Evolutionary conservation across 2,797 vertebrate genomes (phyloP).

Genomic region (Loris lydekkerianus): DNA sequence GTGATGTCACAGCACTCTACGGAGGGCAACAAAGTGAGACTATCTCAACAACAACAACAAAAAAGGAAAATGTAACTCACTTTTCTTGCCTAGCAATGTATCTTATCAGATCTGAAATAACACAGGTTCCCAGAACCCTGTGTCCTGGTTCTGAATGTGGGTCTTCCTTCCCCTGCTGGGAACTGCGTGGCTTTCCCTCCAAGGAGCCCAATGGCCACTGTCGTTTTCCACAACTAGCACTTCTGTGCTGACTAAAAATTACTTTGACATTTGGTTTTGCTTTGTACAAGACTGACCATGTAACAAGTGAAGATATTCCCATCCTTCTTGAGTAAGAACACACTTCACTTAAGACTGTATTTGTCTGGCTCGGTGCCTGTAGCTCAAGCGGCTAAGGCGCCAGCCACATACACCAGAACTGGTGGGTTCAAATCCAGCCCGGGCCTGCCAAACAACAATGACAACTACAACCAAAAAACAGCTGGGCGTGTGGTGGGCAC

Average conservation of each 20-base stretch:
- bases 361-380: neutral
- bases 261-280: neutral
- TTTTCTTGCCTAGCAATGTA: neutral
- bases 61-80: neutral
- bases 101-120: neutral
- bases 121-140: neutral
- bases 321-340: neutral
- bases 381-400: too few relatives aligned
- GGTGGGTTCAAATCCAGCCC: too few relatives aligned
- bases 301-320: neutral
- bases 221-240: neutral
- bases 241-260: neutral
- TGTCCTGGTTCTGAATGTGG: fast-evolving
- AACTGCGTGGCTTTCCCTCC: fast-evolving
- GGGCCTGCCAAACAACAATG: too few relatives aligned
- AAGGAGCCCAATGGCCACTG: neutral
- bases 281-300: neutral
- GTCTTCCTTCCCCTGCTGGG: neutral
- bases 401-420: too few relatives aligned
- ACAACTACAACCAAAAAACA: too few relatives aligned
- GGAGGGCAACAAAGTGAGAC: too few relatives aligned
- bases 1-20: too few relatives aligned
- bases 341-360: neutral
- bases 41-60: too few relatives aligned
- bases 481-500: too few relatives aligned